Conservation (phyloP, 53 echinoderm and acorn worm genomes). For the Hippasteria phrygiana region DNA sequence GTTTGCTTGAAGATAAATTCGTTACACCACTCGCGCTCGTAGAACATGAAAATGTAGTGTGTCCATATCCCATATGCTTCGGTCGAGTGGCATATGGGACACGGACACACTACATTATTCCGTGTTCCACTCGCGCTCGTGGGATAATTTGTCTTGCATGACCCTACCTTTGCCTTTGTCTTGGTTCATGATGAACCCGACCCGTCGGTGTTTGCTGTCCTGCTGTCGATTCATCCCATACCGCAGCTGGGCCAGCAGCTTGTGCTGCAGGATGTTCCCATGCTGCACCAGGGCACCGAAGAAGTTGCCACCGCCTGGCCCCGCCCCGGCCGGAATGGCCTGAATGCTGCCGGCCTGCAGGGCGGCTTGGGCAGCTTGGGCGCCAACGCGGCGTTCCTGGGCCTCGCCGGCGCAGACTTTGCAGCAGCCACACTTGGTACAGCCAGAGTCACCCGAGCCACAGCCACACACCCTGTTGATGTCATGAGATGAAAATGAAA, state of each 20-base stretch:
- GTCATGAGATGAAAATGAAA: neutral
- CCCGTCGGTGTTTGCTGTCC: slow-evolving; percentile 72
- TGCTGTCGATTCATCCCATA: slow-evolving; percentile 79
- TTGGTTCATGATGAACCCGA: slow-evolving; percentile 54
- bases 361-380: slow-evolving; percentile 30
- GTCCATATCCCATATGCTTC: too few relatives aligned
- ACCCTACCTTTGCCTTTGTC: slow-evolving; percentile 74
- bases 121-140: too few relatives aligned
- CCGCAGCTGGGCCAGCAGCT: slow-evolving; percentile 80
- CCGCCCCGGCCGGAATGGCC: neutral
- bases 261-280: slow-evolving; percentile 67
- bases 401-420: slow-evolving; percentile 86
- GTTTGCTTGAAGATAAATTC: too few relatives aligned
- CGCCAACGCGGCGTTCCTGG: slow-evolving; percentile 50
- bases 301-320: slow-evolving; percentile 8
- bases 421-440: slow-evolving; percentile 90
- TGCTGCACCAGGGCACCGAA: slow-evolving; percentile 69
- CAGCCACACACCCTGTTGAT: slow-evolving; percentile 84
- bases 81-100: too few relatives aligned
- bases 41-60: too few relatives aligned
- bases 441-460: slow-evolving; percentile 92
- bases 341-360: neutral
- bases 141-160: too few relatives aligned
- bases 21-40: too few relatives aligned
- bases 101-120: too few relatives aligned